Evolutionary conservation across 2,113 vertebrate genomes (phyloP).

Genomic region (Python bivittatus): DNA sequence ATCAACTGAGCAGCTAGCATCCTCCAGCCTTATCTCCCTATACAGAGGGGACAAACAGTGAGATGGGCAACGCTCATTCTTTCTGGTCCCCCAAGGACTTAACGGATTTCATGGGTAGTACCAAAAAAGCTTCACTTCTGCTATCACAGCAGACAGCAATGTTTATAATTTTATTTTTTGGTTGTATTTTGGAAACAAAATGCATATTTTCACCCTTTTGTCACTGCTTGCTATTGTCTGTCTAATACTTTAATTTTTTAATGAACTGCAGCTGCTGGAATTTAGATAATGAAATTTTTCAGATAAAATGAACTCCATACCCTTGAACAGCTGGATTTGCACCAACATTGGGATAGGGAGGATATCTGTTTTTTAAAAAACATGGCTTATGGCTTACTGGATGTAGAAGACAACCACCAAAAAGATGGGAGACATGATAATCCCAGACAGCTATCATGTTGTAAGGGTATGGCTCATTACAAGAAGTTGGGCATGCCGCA

Average conservation of each 20-base stretch:
- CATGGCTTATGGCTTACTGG: not conserved
- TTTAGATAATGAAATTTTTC: constrained; percentile 15
- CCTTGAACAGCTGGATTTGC: constrained; percentile 15
- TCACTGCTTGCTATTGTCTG: constrained; percentile 23
- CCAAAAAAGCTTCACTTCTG: not conserved
- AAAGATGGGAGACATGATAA: not conserved
- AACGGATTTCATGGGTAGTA: not conserved
- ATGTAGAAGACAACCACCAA: not conserved
- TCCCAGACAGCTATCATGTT: no score
- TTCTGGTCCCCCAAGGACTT: not conserved
- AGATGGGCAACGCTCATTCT: not conserved
- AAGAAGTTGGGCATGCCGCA: no score
- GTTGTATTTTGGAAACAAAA: not conserved
- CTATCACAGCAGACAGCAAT: not conserved
- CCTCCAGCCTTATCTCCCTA: not conserved
- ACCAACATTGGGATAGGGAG: not conserved
- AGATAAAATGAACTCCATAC: constrained; percentile 2
- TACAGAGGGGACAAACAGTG: not conserved
- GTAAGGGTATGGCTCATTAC: no score
- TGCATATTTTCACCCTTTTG: constrained; percentile 19
- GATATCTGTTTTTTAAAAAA: not conserved
- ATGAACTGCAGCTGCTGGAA: constrained; percentile 17
- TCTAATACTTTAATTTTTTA: constrained; percentile 24
- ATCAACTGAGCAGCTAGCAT: not conserved
- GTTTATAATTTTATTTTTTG: constrained; percentile 16